These are phyloP conservation scores for Acrobasis suavella DNA, from an alignment of 2,888 invertebrate species.

Conservation along the genomic window DNA sequence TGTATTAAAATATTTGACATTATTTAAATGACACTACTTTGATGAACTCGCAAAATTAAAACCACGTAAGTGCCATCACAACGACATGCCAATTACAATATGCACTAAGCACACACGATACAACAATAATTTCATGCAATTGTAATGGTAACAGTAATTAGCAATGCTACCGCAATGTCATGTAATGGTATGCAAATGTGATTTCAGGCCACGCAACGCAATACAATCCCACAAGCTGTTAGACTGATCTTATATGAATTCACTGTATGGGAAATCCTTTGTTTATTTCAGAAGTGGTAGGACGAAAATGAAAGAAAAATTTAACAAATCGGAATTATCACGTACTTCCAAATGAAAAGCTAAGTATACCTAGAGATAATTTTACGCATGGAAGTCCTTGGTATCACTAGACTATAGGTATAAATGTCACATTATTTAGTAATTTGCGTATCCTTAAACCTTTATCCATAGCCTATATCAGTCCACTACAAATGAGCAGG, in stretches of 20 bases:
- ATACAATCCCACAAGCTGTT: conserved; percentile 6
- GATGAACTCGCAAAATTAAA: too few species aligned
- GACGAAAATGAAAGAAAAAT: neutral
- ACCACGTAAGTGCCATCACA: neutral
- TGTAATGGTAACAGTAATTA: conserved; percentile 14
- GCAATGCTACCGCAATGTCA: conserved; percentile 4
- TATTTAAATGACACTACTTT: too few species aligned
- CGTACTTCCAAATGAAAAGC: too few species aligned
- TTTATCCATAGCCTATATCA: too few species aligned
- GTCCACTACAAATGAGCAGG: too few species aligned
- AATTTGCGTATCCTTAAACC: too few species aligned
- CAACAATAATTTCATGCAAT: conserved; percentile 4
- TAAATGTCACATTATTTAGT: too few species aligned
- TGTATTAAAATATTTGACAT: too few species aligned
- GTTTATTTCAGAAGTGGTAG: neutral
- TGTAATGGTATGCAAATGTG: conserved; percentile 16
- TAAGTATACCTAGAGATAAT: too few species aligned
- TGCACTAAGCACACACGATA: neutral
- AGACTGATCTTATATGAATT: neutral
- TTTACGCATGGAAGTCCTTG: too few species aligned
- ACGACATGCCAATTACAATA: neutral
- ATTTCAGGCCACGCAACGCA: conserved; percentile 3
- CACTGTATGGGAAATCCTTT: neutral
- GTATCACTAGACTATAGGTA: too few species aligned
- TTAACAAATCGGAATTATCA: too few species aligned